phyloP scores from a whole-genome alignment of 1,140 invertebrate species.

The Cyrtorhinus lividipennis region DNA sequence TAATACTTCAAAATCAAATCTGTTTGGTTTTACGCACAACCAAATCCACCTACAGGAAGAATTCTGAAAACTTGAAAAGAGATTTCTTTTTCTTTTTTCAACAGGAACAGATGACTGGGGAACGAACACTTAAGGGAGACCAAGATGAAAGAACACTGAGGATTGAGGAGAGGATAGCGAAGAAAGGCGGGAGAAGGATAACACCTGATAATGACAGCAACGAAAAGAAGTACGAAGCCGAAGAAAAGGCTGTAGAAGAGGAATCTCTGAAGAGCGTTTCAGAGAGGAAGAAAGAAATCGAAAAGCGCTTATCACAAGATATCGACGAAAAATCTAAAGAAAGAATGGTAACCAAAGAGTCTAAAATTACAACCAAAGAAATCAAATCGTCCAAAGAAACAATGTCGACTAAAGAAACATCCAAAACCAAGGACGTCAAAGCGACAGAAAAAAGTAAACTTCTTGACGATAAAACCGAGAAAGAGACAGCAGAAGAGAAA shows the following conservation, averaged over 20 bases:
- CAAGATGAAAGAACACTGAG: neutral
- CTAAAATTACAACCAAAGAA: slow-evolving; percentile 23
- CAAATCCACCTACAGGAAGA: too few relatives aligned
- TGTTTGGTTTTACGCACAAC: too few relatives aligned
- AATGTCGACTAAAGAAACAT: slow-evolving; percentile 5
- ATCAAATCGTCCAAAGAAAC: neutral
- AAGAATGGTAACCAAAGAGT: slow-evolving; percentile 35
- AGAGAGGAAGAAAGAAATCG: slow-evolving; percentile 51
- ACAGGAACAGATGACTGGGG: neutral
- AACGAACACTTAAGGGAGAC: neutral
- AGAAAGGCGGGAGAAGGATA: neutral
- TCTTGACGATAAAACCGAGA: slow-evolving; percentile 44
- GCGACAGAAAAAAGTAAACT: slow-evolving; percentile 33
- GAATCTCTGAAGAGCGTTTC: slow-evolving; percentile 45
- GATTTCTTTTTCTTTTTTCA: too few relatives aligned
- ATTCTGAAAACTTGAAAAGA: too few relatives aligned
- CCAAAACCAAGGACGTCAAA: slow-evolving; percentile 37
- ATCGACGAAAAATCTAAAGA: slow-evolving; percentile 34
- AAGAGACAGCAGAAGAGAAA: slow-evolving; percentile 23
- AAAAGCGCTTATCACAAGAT: slow-evolving; percentile 46
- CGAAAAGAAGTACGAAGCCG: slow-evolving; percentile 34
- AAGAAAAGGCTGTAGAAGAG: slow-evolving; percentile 29
- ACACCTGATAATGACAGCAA: slow-evolving; percentile 44
- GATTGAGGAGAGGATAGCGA: slow-evolving; percentile 33
- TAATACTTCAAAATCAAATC: too few relatives aligned